A percentile compares a stretch with the other conserved stretches of the same genome.
Conservation (phyloP, 1,140 invertebrate species). For the Ooceraea biroi region DNA sequence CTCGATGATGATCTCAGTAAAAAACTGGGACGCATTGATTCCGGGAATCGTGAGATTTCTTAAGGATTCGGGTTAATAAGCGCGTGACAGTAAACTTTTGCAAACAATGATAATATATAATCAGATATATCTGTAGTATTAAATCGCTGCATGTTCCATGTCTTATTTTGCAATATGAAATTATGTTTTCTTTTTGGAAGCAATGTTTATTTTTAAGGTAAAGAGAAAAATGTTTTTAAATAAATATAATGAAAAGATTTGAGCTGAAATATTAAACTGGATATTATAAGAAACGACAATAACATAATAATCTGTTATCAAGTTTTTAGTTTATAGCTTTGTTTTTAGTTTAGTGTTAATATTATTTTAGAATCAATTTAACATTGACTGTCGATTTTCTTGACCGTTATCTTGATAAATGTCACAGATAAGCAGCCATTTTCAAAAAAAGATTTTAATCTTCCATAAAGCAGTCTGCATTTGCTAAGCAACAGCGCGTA, state of each 20-base stretch:
- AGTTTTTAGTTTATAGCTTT: no score
- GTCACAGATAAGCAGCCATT: slow-evolving; percentile 29
- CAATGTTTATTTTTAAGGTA: neutral
- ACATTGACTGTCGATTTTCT: slow-evolving; percentile 12
- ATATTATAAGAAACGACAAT: neutral
- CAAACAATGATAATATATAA: neutral
- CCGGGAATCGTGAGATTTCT: slow-evolving; percentile 3
- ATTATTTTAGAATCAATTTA: slow-evolving; percentile 1
- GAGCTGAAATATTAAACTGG: neutral
- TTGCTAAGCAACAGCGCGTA: neutral
- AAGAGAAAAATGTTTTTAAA: neutral
- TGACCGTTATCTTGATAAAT: slow-evolving; percentile 25
- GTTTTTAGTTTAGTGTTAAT: no score
- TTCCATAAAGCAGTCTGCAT: neutral
- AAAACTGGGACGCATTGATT: neutral
- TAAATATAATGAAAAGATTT: neutral
- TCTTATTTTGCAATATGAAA: neutral
- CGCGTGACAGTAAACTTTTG: neutral
- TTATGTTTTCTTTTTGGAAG: no score
- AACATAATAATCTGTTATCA: neutral
- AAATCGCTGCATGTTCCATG: neutral
- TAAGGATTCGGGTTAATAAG: slow-evolving; percentile 19
- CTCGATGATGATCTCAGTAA: neutral
- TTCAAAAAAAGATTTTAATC: slow-evolving; percentile 27
- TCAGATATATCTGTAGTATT: neutral